Evolutionary conservation across 2,888 invertebrate species (phyloP), one percentile per base, ranked within the genome.

Genomic region (Tridacna crocea): DNA sequence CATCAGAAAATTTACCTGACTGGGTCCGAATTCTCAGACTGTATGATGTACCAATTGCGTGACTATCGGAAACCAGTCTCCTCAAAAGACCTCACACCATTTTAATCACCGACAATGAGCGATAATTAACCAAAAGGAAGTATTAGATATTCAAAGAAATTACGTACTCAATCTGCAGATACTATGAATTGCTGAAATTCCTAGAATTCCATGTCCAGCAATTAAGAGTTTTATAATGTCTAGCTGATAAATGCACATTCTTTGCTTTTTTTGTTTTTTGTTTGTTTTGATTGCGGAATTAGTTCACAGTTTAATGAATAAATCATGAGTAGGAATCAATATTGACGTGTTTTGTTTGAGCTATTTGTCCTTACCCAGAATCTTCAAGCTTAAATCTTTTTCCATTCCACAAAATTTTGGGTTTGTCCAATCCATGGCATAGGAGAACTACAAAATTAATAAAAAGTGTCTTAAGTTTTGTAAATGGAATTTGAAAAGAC

Each of bases 121-220:
- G 70, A 51, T 70, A 70, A 70, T 70, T 70, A 70, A 70, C 70
- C n/a, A 51, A 22, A 70, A 70, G 70, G 51, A 70, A 70, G 8
- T 70, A 70, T 70, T 70, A 24, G 51, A 70, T 51, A 70, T 70
- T 51, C 17, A 70, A 48, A 47, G 51, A 48, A 70, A 70, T 70
- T 51, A 51, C 70, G 22, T 24, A 17, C 70, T 51, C 51, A 70
- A 70, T 24, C 70, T n/a, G 51, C n/a, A 24, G 51, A 51, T 70
- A 10, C 70, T 22, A 26, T 51, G 51, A 27, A 70, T 70, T 48
- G 15, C 17, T 70, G 70, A 24, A 22, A 70, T 70, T 51, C 70
- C 70, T 51, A 17, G 22, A 48, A 70, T 70, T 51, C 70, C 70
- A 8, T 70, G 22, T 66, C 66, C 66, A 27, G n/a, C 46, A 46